These are phyloP conservation scores for Molossus molossus DNA, from an alignment of 2,797 vertebrate genomes.

Conservation along the genomic window DNA sequence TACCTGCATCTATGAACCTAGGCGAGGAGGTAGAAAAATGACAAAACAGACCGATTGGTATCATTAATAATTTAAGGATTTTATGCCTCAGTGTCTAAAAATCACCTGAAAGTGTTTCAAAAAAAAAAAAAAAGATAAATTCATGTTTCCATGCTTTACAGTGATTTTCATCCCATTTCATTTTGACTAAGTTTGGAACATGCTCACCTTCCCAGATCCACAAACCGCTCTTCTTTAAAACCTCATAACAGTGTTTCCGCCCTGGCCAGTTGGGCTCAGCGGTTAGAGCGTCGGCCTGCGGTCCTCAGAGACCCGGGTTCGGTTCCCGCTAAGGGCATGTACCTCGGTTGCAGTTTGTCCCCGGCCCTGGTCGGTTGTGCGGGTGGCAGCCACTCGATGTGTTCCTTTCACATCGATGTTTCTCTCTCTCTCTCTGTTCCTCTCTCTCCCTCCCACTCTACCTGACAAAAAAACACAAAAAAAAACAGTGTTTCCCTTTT, in stretches of 20 bases:
- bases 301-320: too few species aligned
- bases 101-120: neutral
- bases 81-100: neutral
- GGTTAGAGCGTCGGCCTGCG: too few species aligned
- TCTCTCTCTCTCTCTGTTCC: too few species aligned
- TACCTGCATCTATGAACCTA: neutral
- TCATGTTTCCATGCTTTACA: neutral
- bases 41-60: neutral
- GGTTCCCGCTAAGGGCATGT: too few species aligned
- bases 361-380: too few species aligned
- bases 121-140: neutral
- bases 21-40: neutral
- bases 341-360: too few species aligned
- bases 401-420: too few species aligned
- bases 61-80: conserved; percentile 13
- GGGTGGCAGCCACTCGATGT: too few species aligned
- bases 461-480: too few species aligned
- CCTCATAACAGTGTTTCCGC: neutral
- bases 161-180: neutral
- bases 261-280: too few species aligned
- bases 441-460: too few species aligned
- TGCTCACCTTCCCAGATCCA: neutral
- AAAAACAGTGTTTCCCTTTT: neutral
- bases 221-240: neutral
- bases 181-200: neutral